Percentiles rank a stretch among this genome's conserved stretches.
These are phyloP conservation scores for Haemorhous mexicanus DNA, from an alignment of 2,113 vertebrate species.

Conservation along the genomic window DNA sequence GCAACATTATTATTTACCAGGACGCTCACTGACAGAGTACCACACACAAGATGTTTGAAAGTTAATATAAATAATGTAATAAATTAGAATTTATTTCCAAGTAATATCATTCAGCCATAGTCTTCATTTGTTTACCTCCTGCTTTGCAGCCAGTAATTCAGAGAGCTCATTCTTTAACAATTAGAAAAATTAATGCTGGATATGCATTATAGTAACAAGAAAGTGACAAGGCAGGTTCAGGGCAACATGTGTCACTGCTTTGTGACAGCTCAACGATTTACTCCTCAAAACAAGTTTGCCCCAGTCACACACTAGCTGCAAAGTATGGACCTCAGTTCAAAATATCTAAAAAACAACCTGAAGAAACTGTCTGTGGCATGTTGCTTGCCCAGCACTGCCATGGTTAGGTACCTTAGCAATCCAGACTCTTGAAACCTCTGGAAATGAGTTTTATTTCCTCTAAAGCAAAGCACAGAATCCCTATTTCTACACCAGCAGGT, in stretches of 20 bases:
- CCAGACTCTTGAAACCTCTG: accelerated
- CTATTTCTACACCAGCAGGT: background rate
- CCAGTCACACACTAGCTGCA: background rate
- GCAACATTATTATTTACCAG: background rate
- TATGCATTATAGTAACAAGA: background rate
- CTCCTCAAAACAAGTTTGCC: background rate
- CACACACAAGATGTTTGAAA: background rate
- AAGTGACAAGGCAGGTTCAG: background rate
- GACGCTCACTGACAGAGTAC: background rate
- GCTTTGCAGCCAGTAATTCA: background rate
- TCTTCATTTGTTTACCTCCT: background rate
- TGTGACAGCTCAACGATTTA: background rate
- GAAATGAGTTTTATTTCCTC: background rate
- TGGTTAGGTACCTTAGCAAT: background rate
- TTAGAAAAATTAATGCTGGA: background rate
- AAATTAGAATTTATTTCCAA: background rate
- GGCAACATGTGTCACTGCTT: background rate
- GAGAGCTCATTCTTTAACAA: background rate
- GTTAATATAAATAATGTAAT: background rate
- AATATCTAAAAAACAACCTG: background rate
- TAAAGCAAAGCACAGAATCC: background rate
- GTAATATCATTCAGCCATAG: background rate
- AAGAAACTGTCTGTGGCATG: background rate
- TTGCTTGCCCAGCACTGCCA: background rate
- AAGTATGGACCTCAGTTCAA: background rate